Evolutionary conservation across 2,888 invertebrate genomes (phyloP), one percentile per base, ranked within the genome.

Genomic region (Diarsia brunnea): DNA sequence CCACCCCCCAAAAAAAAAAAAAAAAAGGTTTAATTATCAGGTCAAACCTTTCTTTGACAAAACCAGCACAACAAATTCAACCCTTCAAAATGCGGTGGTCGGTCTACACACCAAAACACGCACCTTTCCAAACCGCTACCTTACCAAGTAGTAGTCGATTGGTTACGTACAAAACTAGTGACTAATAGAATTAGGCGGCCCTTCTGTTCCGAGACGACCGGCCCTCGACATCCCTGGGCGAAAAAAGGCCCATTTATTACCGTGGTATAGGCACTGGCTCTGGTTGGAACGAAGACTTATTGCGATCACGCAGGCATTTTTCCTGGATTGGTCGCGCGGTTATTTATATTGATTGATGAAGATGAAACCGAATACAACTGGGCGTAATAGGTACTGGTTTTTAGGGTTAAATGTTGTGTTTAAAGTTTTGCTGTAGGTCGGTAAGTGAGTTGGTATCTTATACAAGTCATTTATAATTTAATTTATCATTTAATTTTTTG

Each of bases 101-200:
- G 4, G 47, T 47, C 68, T 75, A 75, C 69, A 71, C 61, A 78
- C 60, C 75, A 66, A 73, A 84, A 75, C 63, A 72, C 61, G 61
- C 66, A 74, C 81, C 84, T 84, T 81, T 87, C 82, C 77, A 74
- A 84, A 73, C 66, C 63, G 69, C 80, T 84, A 82, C 83, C 88
- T 85, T 83, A 72, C 80, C 87, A 85, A 82, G 73, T 85, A 79
- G 73, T 75, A 84, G 84, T 82, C 87, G 82, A 88, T 91, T 84
- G 77, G 84, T 84, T 86, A 81, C 85, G 82, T 83, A 86, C 84
- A 85, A 86, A 91, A 91, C 87, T 90, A 88, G 84, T 84, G 85
- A 82, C 86, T 92, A 91, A 92, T 91, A 91, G 90, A 89, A 91
- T 91, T 89, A 86, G 85, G 83, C 77, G 88, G 81, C 83, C 84